Conservation (phyloP, 2,113 vertebrate species). For the Pipa parva region DNA sequence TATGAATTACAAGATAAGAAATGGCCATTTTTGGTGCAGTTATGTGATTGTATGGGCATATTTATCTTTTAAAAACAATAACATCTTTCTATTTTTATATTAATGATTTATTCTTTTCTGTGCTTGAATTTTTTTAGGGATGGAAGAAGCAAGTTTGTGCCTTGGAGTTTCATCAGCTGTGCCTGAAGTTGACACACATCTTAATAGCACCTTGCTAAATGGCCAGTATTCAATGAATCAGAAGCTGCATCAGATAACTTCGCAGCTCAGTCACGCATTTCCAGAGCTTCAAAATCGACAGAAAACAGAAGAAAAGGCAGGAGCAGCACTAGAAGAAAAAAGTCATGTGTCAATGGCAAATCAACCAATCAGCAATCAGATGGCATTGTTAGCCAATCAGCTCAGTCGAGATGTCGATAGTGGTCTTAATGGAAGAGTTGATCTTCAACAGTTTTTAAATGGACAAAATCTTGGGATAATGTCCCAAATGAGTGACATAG, state of each 20-base stretch:
- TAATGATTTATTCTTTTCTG: constrained; percentile 50
- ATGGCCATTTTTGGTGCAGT: too few species aligned
- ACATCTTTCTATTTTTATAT: constrained; percentile 24
- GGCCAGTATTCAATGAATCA: constrained; percentile 98
- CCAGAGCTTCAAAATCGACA: constrained; percentile 87
- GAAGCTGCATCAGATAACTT: constrained; percentile 93
- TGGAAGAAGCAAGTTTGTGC: constrained; percentile 99
- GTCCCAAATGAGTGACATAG: constrained; percentile 98
- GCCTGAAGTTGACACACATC: constrained; percentile 83
- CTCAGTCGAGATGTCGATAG: constrained; percentile 90
- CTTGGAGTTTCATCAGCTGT: constrained; percentile 93
- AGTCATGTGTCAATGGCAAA: constrained; percentile 81
- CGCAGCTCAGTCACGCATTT: constrained; percentile 95
- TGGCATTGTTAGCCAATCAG: constrained; percentile 92
- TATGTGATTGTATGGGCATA: too few species aligned
- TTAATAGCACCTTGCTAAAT: constrained; percentile 88
- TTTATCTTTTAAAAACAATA: too few species aligned
- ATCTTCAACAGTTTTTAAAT: constrained; percentile 95
- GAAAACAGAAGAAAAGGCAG: constrained; percentile 82
- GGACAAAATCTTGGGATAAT: constrained; percentile 97
- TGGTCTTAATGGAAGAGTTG: constrained; percentile 87
- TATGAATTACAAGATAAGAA: too few species aligned
- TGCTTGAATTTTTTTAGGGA: constrained; percentile 67
- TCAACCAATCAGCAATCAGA: constrained; percentile 92
- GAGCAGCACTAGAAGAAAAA: constrained; percentile 84